Evolutionary conservation across 30 jellyfish, hydroid and myxozoan genomes (phyloP).

Genomic region (Aurelia sp.): DNA sequence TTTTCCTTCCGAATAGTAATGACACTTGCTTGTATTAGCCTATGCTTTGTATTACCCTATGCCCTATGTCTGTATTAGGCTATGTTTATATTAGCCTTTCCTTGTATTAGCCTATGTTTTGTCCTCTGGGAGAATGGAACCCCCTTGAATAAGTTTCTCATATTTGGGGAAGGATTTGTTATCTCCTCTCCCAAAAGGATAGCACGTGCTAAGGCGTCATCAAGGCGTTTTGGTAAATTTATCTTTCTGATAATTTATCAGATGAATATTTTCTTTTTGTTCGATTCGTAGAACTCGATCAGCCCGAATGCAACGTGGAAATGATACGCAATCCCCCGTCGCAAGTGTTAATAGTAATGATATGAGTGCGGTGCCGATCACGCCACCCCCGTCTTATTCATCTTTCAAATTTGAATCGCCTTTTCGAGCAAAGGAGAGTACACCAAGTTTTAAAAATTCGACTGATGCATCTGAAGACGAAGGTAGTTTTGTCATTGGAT

Average conservation of each 20-base stretch:
- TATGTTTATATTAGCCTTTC: too few relatives aligned
- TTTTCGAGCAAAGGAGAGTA: slow-evolving; percentile 27
- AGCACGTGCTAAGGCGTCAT: neutral
- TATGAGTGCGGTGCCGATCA: slow-evolving; percentile 1
- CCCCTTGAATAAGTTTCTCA: too few relatives aligned
- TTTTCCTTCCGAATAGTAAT: too few relatives aligned
- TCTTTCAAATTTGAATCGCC: slow-evolving; percentile 47
- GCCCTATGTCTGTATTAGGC: too few relatives aligned
- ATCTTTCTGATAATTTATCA: neutral
- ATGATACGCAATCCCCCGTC: slow-evolving; percentile 42
- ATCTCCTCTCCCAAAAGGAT: neutral
- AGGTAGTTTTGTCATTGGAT: slow-evolving; percentile 75
- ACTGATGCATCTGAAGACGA: slow-evolving; percentile 83
- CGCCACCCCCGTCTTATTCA: slow-evolving; percentile 68
- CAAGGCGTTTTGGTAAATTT: slow-evolving; percentile 2
- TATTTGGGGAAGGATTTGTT: neutral
- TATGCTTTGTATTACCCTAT: too few relatives aligned
- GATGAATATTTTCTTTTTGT: neutral
- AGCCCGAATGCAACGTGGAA: slow-evolving; percentile 38
- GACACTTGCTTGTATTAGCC: too few relatives aligned
- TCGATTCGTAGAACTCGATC: slow-evolving; percentile 36
- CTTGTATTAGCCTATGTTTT: too few relatives aligned
- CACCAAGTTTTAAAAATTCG: slow-evolving; percentile 35
- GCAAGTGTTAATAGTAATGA: slow-evolving; percentile 30
- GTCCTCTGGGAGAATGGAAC: too few relatives aligned